Evolutionary conservation across 2,888 invertebrate genomes (phyloP), one percentile per base, ranked within the genome.

Genomic region (Drepana falcataria): DNA sequence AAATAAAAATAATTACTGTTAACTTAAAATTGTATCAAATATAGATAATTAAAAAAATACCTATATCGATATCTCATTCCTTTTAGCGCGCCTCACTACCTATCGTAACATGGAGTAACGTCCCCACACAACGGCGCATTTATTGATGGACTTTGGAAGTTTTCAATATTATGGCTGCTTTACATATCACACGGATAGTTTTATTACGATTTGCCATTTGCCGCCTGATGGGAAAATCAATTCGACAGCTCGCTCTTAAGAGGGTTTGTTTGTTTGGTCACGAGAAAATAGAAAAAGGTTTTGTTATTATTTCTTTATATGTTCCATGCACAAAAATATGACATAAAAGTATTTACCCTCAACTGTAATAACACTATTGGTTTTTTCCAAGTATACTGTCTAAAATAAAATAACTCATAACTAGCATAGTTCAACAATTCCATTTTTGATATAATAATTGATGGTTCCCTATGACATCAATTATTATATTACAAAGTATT

Each of bases 151-250:
- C 86, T 89, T 89, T 88, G 84, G 86, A 88, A 91, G 82, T 90
- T 90, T 91, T 87, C 90, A 90, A 87, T 88, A 88, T 90, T 87
- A 91, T 89, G 83, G 86, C 84, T 89, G 86, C 86, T 90, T 90
- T 91, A 90, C 91, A 90, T 90, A 85, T 83, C 77, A 79, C 79
- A 79, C 73, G 83, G 83, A 83, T 83, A 87, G 83, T 88, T 91
- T 91, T 91, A 91, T 91, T 91, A 90, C 90, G 83, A 89, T 87
- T 89, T 90, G 85, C 82, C 90, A 91, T 91, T 91, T 91, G 89
- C 90, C 88, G 83, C 90, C 88, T 79, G 90, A 86, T 83, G 90
- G 69, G 90, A 77, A 74, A 79, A 77, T 75, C 76, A 73, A 79
- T 79, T 82, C 75, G 77, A 70, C 72, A 71, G 72, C 69, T 69